Conservation (phyloP, 2,797 vertebrate genomes). For the Ceryle rudis region DNA sequence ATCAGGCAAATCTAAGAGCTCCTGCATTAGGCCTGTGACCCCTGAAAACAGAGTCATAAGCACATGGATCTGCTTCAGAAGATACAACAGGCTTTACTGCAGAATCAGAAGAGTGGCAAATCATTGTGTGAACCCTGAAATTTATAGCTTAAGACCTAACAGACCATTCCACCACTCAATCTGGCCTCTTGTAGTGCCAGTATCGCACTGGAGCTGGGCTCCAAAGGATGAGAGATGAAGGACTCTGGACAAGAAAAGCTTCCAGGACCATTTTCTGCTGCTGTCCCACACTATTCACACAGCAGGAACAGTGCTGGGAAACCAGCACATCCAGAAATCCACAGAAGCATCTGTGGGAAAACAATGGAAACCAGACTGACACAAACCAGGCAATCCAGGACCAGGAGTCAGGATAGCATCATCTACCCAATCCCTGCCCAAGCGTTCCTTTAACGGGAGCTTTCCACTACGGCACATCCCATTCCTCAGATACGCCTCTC, state of each 20-base stretch:
- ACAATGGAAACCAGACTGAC: neutral
- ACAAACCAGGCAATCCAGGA: neutral
- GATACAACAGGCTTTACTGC: neutral
- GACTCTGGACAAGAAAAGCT: neutral
- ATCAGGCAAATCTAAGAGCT: neutral
- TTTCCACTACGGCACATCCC: neutral
- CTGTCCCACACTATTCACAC: neutral
- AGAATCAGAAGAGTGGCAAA: neutral
- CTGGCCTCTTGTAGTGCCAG: neutral
- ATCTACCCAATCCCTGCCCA: neutral
- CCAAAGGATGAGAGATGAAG: neutral
- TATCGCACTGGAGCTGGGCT: neutral
- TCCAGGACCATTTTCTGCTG: neutral
- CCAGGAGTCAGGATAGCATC: neutral
- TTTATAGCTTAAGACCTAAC: neutral
- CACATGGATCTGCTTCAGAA: neutral
- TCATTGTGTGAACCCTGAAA: neutral
- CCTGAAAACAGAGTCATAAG: neutral
- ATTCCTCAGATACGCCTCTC: neutral
- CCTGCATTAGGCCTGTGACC: neutral
- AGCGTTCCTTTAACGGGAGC: neutral
- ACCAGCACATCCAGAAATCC: neutral
- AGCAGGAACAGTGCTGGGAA: neutral
- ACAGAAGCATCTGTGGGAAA: neutral
- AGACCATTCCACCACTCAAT: neutral